Percentiles rank a stretch among this genome's conserved stretches.
phyloP scores from a whole-genome alignment of 2,888 invertebrate genomes.

The Drosophila maculinotata region DNA sequence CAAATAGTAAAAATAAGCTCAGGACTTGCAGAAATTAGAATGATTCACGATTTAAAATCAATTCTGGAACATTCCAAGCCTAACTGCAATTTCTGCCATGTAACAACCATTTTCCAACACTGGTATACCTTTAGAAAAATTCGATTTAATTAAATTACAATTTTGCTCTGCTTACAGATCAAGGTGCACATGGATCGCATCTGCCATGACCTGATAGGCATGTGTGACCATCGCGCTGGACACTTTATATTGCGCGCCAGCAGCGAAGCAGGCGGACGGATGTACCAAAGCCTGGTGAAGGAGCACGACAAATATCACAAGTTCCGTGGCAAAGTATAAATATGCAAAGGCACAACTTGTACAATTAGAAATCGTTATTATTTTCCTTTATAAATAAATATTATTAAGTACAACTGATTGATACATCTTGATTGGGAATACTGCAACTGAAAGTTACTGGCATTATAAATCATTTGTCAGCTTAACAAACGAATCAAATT shows the following conservation, averaged over 20 bases:
- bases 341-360: neutral
- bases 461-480: no score
- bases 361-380: neutral
- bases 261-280: conserved; percentile 83
- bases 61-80: no score
- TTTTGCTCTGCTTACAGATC: conserved; percentile 76
- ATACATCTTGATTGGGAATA: no score
- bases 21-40: no score
- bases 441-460: no score
- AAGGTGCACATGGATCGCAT: conserved; percentile 83
- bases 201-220: conserved; percentile 82
- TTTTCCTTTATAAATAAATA: neutral
- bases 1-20: no score
- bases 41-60: no score
- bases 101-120: no score
- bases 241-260: conserved; percentile 83
- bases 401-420: no score
- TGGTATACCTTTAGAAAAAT: no score
- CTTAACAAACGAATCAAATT: no score
- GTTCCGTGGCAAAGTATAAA: conserved; percentile 84
- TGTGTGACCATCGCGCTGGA: conserved; percentile 84
- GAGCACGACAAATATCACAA: conserved; percentile 84
- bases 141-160: neutral
- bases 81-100: no score
- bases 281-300: conserved; percentile 82